Conservation (phyloP, 1,140 invertebrate genomes). For the Aphis craccivora region DNA sequence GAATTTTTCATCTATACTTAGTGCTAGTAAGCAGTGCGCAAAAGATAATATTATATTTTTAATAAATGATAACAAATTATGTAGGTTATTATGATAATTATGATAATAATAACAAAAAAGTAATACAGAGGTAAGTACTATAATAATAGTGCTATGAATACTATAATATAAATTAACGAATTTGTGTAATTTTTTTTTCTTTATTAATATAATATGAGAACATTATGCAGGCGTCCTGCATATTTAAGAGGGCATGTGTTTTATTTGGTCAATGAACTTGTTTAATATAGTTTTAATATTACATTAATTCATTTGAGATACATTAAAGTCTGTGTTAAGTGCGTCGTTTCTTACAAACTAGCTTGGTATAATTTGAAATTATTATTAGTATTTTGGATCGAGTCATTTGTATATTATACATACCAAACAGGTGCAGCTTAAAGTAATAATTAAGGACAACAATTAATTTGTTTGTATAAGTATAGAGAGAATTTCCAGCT, state of each 20-base stretch:
- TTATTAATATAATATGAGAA: neutral
- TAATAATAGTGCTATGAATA: too few relatives aligned
- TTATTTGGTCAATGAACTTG: neutral
- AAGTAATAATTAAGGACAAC: neutral
- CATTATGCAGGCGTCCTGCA: too few relatives aligned
- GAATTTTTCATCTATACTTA: neutral
- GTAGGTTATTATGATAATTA: too few relatives aligned
- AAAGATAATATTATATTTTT: too few relatives aligned
- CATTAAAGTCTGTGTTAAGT: neutral
- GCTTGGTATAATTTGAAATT: neutral
- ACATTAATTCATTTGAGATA: neutral
- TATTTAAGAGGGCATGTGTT: neutral
- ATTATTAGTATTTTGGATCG: neutral
- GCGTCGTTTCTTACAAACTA: neutral
- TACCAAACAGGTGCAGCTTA: neutral
- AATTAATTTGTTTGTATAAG: neutral
- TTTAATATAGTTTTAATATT: neutral
- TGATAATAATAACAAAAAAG: too few relatives aligned
- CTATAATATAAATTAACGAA: too few relatives aligned
- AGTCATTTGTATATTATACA: neutral
- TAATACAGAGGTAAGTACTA: too few relatives aligned
- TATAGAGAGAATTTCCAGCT: neutral
- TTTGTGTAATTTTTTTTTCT: neutral
- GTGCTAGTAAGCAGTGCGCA: neutral
- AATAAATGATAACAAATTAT: too few relatives aligned